phyloP scores from a whole-genome alignment of 2,113 vertebrate genomes.

The Calyptomena viridis region DNA sequence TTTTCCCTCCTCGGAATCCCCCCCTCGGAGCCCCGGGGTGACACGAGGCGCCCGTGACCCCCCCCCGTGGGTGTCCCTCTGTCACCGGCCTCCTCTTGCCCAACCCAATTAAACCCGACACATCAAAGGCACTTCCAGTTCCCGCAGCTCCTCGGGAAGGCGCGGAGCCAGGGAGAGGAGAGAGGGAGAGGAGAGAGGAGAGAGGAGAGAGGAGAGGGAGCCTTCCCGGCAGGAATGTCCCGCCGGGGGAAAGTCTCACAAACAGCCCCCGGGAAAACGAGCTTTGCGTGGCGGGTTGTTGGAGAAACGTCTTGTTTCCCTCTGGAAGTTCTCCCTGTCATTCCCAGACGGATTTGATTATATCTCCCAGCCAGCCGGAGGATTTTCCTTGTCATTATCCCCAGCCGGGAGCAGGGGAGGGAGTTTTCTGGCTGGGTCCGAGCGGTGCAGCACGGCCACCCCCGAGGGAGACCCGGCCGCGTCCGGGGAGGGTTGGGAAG shows the following conservation, averaged over 20 bases:
- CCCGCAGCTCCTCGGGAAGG: neutral
- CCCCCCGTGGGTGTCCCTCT: neutral
- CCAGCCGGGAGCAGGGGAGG: neutral
- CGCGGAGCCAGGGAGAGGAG: neutral
- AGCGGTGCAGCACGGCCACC: fast-evolving
- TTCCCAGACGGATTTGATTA: neutral
- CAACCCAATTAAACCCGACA: neutral
- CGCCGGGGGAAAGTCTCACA: neutral
- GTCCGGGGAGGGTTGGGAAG: neutral
- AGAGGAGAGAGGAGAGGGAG: neutral
- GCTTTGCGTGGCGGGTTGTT: fast-evolving
- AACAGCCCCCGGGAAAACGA: neutral
- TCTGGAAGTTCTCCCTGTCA: neutral
- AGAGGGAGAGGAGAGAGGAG: too few species aligned
- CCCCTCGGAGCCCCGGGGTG: too few species aligned
- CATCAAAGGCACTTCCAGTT: neutral
- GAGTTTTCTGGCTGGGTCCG: neutral
- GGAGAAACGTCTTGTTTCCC: neutral
- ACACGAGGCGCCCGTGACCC: neutral
- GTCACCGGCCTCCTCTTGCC: slow-evolving; percentile 21
- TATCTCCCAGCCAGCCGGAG: fast-evolving
- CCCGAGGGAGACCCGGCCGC: fast-evolving
- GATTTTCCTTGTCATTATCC: neutral
- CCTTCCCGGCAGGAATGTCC: neutral
- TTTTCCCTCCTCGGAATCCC: too few species aligned